Conservation (phyloP, 2,888 invertebrate genomes). For the Zygothrica quintamaculata region DNA sequence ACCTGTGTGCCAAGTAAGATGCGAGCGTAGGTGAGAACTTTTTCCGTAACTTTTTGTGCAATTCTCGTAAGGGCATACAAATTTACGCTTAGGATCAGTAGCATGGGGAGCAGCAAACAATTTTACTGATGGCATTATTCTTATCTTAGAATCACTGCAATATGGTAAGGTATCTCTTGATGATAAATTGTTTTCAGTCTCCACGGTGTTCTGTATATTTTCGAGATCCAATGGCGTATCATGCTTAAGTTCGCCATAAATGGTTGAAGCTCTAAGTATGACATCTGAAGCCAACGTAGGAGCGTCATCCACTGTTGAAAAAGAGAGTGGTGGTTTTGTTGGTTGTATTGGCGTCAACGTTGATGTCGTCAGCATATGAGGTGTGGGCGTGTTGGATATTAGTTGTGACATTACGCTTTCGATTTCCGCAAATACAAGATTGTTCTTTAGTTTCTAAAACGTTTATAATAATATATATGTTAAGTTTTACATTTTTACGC, state of each 20-base stretch:
- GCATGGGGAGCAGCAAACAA: slow-evolving; percentile 71
- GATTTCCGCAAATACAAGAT: slow-evolving; percentile 13
- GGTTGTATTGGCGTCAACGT: slow-evolving; percentile 65
- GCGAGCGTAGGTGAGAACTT: slow-evolving; percentile 83
- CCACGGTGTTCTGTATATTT: slow-evolving; percentile 57
- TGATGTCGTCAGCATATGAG: slow-evolving; percentile 79
- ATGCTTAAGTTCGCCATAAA: slow-evolving; percentile 64
- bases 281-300: slow-evolving; percentile 29
- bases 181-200: slow-evolving; percentile 63
- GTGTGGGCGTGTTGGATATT: slow-evolving; percentile 76
- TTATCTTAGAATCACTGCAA: slow-evolving; percentile 65
- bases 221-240: slow-evolving; percentile 71
- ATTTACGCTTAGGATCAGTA: slow-evolving; percentile 77
- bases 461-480: slow-evolving; percentile 32
- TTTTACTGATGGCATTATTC: slow-evolving; percentile 79
- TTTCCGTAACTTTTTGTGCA: slow-evolving; percentile 83
- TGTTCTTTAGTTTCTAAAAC: slow-evolving; percentile 21
- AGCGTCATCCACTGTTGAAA: slow-evolving; percentile 49
- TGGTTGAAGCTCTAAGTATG: slow-evolving; percentile 60
- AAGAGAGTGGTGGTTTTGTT: slow-evolving; percentile 56
- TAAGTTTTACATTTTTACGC: background rate
- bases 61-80: slow-evolving; percentile 79
- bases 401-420: slow-evolving; percentile 71
- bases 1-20: slow-evolving; percentile 83
- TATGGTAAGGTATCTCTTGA: slow-evolving; percentile 41